Conservation (phyloP, 2,797 vertebrate species). For the Chiloscyllium punctatum region DNA sequence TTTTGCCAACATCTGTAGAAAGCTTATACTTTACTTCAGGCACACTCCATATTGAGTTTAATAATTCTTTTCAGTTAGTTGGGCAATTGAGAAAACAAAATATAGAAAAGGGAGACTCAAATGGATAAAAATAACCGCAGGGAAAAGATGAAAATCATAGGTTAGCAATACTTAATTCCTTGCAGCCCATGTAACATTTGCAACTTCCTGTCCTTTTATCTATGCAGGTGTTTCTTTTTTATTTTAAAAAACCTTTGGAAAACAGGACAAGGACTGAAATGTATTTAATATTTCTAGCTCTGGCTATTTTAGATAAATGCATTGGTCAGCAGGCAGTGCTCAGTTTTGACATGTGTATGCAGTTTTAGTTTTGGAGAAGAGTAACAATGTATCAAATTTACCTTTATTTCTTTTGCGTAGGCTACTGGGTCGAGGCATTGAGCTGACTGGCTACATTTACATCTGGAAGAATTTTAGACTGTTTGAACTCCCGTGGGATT, state of each 20-base stretch:
- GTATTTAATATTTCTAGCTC: not conserved
- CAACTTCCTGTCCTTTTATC: no score
- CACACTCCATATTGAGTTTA: no score
- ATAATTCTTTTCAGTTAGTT: no score
- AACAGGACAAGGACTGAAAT: not conserved
- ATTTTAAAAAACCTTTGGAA: not conserved
- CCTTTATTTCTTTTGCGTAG: slow-evolving; percentile 51
- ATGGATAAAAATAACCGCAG: no score
- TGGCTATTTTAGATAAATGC: not conserved
- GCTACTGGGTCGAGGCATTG: slow-evolving; percentile 67
- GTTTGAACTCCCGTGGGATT: slow-evolving; percentile 79
- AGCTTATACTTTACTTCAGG: not conserved
- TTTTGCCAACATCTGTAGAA: not conserved
- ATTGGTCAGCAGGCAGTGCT: not conserved
- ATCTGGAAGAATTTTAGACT: slow-evolving; percentile 76
- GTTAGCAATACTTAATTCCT: no score
- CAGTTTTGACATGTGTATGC: not conserved
- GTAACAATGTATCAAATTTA: not conserved
- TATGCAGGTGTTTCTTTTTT: not conserved
- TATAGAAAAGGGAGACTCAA: no score
- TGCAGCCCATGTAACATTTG: no score
- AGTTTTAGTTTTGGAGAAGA: slow-evolving; percentile 35
- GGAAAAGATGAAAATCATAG: no score
- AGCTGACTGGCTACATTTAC: slow-evolving; percentile 73
- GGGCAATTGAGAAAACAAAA: no score